Conservation (phyloP, 2,797 vertebrate species). For the Sebastes reedi region DNA sequence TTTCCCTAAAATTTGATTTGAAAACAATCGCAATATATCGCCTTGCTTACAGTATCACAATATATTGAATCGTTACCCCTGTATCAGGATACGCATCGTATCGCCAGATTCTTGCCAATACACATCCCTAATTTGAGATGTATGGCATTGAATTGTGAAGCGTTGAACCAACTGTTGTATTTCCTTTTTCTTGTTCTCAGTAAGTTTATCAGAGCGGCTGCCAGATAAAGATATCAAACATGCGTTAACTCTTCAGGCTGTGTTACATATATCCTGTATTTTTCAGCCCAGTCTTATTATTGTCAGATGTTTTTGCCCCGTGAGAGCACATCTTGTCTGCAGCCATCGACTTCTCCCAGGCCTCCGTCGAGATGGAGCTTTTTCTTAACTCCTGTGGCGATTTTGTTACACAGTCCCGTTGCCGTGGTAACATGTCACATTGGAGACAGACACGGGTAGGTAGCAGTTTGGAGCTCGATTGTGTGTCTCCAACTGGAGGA, state of each 20-base stretch:
- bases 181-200: not conserved
- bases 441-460: constrained; percentile 63
- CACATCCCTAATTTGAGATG: no score
- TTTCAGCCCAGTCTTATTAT: not conserved
- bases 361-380: constrained; percentile 44
- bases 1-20: no score
- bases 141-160: constrained; percentile 3
- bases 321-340: constrained; percentile 21
- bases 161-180: constrained; percentile 1
- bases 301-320: not conserved
- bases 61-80: no score
- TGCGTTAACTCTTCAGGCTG: not conserved
- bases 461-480: constrained; percentile 47
- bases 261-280: not conserved
- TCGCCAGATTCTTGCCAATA: no score
- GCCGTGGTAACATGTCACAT: constrained; percentile 74
- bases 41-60: not conserved
- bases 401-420: constrained; percentile 67
- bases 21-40: not conserved
- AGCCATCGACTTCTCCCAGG: constrained; percentile 35
- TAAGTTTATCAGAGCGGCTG: constrained; percentile 7
- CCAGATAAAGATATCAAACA: constrained; percentile 11
- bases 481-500: constrained; percentile 40
- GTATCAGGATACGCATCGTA: no score
- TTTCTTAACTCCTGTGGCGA: constrained; percentile 60